Conservation (phyloP, 64 coral and sea anemone species). For the Hydrozoanthus tunicans region DNA sequence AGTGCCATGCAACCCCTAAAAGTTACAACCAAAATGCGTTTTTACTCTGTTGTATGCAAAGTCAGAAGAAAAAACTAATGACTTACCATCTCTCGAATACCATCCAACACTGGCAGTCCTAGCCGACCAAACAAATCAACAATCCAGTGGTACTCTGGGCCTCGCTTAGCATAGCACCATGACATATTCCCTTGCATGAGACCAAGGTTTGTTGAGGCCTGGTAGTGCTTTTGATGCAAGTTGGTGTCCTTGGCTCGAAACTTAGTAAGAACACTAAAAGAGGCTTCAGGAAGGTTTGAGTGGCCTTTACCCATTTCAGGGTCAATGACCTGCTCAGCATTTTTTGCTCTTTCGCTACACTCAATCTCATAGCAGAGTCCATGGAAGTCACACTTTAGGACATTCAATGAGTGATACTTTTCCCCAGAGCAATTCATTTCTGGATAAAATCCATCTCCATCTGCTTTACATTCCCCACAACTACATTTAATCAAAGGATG, state of each 20-base stretch:
- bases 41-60: neutral
- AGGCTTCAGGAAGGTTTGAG: constrained; percentile 35
- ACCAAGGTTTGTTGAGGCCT: constrained; percentile 45
- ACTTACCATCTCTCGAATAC: constrained; percentile 26
- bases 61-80: constrained; percentile 1
- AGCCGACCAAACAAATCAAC: neutral
- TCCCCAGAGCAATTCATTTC: constrained; percentile 52
- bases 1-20: neutral
- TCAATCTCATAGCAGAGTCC: constrained; percentile 60
- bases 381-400: constrained; percentile 65
- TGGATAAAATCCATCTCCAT: constrained; percentile 35
- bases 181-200: neutral
- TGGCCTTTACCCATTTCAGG: constrained; percentile 47
- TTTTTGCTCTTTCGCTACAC: constrained; percentile 53
- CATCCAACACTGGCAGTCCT: constrained; percentile 28
- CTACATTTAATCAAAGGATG: constrained; percentile 47
- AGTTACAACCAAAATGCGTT: constrained; percentile 1
- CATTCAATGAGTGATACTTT: constrained; percentile 47
- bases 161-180: neutral
- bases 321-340: constrained; percentile 43
- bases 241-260: constrained; percentile 49
- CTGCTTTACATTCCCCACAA: constrained; percentile 20
- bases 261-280: constrained; percentile 59
- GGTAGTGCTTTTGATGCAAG: constrained; percentile 42
- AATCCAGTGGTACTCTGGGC: constrained; percentile 49